These are phyloP conservation scores for Aldabrachelys gigantea DNA, from an alignment of 2,113 vertebrate genomes.

Conservation along the genomic window DNA sequence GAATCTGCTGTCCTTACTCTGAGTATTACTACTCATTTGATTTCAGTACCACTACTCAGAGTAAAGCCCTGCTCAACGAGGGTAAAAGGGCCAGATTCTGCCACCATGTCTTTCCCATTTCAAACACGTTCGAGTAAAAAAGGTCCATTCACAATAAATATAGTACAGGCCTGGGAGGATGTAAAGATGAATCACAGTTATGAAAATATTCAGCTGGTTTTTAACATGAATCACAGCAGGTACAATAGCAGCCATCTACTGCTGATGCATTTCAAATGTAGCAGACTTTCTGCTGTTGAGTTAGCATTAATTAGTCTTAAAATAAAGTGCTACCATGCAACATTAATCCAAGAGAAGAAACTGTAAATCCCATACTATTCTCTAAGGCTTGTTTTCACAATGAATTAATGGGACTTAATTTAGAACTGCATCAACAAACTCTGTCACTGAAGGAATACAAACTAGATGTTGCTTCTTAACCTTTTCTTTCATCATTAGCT, in stretches of 20 bases:
- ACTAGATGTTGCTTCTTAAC: neutral
- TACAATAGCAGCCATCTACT: neutral
- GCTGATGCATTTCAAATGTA: neutral
- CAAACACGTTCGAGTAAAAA: too few relatives aligned
- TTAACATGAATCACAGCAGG: constrained; percentile 5
- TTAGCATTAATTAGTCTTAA: constrained; percentile 64
- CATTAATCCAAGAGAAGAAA: constrained; percentile 68
- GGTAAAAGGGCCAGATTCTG: neutral
- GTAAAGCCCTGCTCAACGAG: rapidly evolving
- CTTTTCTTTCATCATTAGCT: neutral
- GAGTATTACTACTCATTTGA: neutral
- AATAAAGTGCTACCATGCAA: constrained; percentile 50
- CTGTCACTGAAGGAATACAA: constrained; percentile 50
- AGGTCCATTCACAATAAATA: neutral
- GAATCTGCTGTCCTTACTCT: neutral
- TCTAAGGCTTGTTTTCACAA: constrained; percentile 71
- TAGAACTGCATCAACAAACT: constrained; percentile 59
- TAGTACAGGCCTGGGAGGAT: neutral
- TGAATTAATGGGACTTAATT: constrained; percentile 77
- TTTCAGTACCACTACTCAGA: rapidly evolving
- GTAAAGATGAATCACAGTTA: constrained; percentile 16
- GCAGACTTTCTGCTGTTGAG: neutral
- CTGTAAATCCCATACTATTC: constrained; percentile 60
- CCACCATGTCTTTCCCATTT: neutral
- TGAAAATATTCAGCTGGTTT: neutral